Conservation (phyloP, 2,113 vertebrate species). For the Sceloporus tristichus region DNA sequence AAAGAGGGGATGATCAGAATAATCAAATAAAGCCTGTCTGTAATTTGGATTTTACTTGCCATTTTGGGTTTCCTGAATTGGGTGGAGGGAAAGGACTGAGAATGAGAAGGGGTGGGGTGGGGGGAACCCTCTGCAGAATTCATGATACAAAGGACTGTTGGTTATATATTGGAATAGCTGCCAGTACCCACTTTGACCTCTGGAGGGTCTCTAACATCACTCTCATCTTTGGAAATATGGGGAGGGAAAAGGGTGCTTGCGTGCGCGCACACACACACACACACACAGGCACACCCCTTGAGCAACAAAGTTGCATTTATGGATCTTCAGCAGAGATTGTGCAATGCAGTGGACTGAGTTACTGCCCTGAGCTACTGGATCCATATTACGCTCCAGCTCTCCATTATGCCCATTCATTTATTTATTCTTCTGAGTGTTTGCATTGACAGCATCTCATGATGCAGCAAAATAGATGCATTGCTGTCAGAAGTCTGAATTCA, state of each 20-base stretch:
- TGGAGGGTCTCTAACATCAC: conserved; percentile 69
- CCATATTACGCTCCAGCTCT: neutral
- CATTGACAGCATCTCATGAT: neutral
- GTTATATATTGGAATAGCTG: conserved; percentile 43
- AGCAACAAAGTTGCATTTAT: conserved; percentile 55
- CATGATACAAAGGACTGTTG: conserved; percentile 66
- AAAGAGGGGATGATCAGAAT: neutral
- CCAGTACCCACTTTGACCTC: conserved; percentile 64
- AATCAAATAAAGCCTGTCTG: conserved; percentile 43
- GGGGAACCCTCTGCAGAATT: conserved; percentile 32
- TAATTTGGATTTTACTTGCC: conserved; percentile 57
- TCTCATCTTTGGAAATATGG: neutral
- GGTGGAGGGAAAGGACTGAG: conserved; percentile 20
- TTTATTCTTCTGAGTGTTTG: neutral
- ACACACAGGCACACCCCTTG: neutral
- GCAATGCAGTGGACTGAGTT: conserved; percentile 21
- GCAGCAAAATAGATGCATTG: conserved; percentile 19
- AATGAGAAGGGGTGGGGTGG: conserved; percentile 35
- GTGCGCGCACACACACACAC: neutral
- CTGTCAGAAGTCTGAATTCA: neutral
- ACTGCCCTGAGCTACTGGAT: conserved; percentile 14
- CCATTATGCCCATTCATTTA: neutral
- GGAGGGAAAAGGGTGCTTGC: neutral
- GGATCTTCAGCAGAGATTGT: conserved; percentile 36
- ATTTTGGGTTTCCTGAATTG: conserved; percentile 56